Percentiles rank a stretch among this genome's conserved stretches.
These are phyloP conservation scores for Hydrotaea cyrtoneurina DNA, from an alignment of 2,888 invertebrate genomes.

Conservation along the genomic window DNA sequence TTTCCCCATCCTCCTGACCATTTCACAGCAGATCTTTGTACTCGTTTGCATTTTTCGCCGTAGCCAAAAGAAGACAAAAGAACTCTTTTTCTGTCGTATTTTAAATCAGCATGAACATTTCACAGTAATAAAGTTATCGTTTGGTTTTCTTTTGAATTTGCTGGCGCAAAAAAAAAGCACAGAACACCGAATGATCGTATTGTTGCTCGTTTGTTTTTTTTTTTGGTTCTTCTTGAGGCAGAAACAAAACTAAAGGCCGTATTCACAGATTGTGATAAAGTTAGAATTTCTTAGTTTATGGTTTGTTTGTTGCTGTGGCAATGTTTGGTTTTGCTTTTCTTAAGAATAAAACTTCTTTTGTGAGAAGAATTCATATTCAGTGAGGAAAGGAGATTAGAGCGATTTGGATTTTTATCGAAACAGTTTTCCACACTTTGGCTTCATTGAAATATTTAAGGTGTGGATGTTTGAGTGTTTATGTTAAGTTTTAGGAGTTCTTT, in stretches of 20 bases:
- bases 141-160: slow-evolving; percentile 66
- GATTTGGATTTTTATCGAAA: slow-evolving; percentile 24
- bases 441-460: not conserved
- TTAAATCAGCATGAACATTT: slow-evolving; percentile 67
- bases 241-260: slow-evolving; percentile 50
- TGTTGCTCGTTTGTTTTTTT: slow-evolving; percentile 1
- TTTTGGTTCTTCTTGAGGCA: not conserved
- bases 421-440: slow-evolving; percentile 12
- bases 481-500: not conserved
- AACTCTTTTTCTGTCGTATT: slow-evolving; percentile 51
- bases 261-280: slow-evolving; percentile 61
- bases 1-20: slow-evolving; percentile 36
- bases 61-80: slow-evolving; percentile 28
- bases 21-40: slow-evolving; percentile 19
- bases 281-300: slow-evolving; percentile 63
- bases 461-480: too few species aligned
- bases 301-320: slow-evolving; percentile 36
- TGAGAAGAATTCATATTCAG: slow-evolving; percentile 20
- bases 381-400: not conserved
- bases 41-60: slow-evolving; percentile 47
- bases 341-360: slow-evolving; percentile 40
- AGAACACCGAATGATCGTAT: slow-evolving; percentile 37
- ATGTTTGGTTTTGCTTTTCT: slow-evolving; percentile 41
- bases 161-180: slow-evolving; percentile 28
- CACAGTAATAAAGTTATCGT: slow-evolving; percentile 68